A percentile compares a stretch with the other conserved stretches of the same genome.
phyloP scores from a whole-genome alignment of 2,888 invertebrate genomes.

The Drosophila lutescens region DNA sequence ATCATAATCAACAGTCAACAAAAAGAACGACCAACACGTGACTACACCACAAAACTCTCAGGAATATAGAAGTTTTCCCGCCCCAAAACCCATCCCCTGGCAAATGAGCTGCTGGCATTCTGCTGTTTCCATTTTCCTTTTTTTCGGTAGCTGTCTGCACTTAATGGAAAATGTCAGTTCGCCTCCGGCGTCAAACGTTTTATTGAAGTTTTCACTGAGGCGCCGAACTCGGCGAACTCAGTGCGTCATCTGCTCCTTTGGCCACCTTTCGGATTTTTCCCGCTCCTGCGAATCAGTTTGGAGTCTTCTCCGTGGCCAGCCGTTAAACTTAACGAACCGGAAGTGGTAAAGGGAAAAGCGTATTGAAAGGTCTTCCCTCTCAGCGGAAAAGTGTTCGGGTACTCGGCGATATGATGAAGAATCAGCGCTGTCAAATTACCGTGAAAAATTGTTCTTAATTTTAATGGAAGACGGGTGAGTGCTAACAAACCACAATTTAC shows the following conservation, averaged over 20 bases:
- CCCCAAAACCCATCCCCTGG: background rate
- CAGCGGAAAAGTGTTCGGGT: constrained; percentile 1
- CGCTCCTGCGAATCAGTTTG: background rate
- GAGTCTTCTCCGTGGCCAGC: constrained; percentile 43
- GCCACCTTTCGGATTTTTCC: constrained; percentile 42
- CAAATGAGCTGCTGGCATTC: constrained; percentile 48
- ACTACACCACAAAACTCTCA: constrained; percentile 42
- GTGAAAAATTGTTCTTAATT: constrained; percentile 30
- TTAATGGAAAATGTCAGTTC: constrained; percentile 82
- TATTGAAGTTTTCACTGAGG: constrained; percentile 65
- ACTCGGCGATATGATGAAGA: constrained; percentile 1
- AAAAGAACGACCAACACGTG: constrained; percentile 34
- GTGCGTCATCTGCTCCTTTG: constrained; percentile 33
- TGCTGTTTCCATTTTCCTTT: constrained; percentile 28
- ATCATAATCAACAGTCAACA: constrained; percentile 60
- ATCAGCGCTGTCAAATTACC: constrained; percentile 19
- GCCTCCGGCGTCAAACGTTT: constrained; percentile 73
- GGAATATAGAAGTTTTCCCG: constrained; percentile 55
- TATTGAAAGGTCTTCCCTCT: constrained; percentile 2
- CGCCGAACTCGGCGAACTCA: constrained; percentile 9
- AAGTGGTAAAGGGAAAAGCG: constrained; percentile 67
- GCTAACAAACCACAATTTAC: background rate
- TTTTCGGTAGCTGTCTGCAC: constrained; percentile 68
- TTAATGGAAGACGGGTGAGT: constrained; percentile 1
- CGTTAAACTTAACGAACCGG: constrained; percentile 77